Evolutionary conservation across 2,888 invertebrate species (phyloP).

Genomic region (Leptopterna dolabrata): DNA sequence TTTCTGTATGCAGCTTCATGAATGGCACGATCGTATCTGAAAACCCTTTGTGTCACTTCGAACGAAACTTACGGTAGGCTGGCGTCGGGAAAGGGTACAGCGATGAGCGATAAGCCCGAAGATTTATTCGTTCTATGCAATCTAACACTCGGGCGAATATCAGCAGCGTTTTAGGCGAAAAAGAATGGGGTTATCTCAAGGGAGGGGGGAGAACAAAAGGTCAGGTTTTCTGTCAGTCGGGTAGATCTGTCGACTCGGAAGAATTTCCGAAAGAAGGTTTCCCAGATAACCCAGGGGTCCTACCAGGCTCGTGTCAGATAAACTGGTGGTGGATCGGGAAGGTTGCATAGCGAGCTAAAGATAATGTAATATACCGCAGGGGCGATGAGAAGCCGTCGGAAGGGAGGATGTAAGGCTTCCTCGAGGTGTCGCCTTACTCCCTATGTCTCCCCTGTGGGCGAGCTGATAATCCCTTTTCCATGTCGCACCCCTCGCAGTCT

Average conservation of each 20-base stretch:
- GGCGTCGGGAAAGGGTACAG: neutral
- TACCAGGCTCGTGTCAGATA: neutral
- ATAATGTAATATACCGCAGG: constrained; percentile 30
- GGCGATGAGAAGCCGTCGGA: neutral
- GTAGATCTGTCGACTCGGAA: neutral
- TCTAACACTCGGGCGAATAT: neutral
- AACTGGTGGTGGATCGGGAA: neutral
- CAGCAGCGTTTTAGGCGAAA: neutral
- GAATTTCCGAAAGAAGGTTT: neutral
- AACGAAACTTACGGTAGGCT: neutral
- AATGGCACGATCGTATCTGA: too few relatives aligned
- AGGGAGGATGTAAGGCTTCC: constrained; percentile 20
- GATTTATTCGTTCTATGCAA: neutral
- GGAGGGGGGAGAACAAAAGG: neutral
- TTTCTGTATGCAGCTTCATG: too few relatives aligned
- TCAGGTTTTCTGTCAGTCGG: neutral
- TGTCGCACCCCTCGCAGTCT: neutral
- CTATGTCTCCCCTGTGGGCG: neutral
- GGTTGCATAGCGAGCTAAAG: constrained; percentile 25
- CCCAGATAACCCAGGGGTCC: neutral
- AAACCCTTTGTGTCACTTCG: too few relatives aligned
- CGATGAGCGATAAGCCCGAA: neutral
- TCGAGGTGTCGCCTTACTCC: constrained; percentile 22
- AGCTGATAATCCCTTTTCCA: constrained; percentile 3
- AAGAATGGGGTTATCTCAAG: neutral